Conservation (phyloP, 2,888 invertebrate genomes). For the Cephus pulcher region DNA sequence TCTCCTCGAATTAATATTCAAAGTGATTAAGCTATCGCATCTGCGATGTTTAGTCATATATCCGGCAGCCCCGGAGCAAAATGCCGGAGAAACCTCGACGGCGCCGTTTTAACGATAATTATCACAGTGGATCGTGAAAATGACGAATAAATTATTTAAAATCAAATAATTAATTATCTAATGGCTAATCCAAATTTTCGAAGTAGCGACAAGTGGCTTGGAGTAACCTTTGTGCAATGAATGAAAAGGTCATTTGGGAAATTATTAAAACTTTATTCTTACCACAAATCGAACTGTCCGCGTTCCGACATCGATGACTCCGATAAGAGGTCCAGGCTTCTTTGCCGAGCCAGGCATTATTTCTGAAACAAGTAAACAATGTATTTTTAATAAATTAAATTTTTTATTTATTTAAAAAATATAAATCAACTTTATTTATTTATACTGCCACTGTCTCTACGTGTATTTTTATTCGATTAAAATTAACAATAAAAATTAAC, state of each 20-base stretch:
- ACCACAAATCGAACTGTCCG: slow-evolving; percentile 89
- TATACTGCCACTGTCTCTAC: not conserved
- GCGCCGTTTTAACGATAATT: not conserved
- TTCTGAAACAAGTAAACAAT: slow-evolving; percentile 39
- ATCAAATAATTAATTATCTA: not conserved
- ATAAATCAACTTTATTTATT: not conserved
- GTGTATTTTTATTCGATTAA: not conserved
- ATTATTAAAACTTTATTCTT: slow-evolving; percentile 46
- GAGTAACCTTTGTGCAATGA: not conserved
- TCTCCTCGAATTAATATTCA: not conserved
- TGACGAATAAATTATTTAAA: not conserved
- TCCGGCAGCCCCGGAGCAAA: not conserved
- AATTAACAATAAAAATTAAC: not conserved
- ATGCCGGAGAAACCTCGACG: not conserved
- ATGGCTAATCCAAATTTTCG: not conserved
- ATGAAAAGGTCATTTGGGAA: not conserved
- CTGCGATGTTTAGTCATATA: not conserved
- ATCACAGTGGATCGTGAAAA: too few relatives aligned
- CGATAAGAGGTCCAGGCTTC: slow-evolving; percentile 73
- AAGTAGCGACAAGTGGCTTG: not conserved
- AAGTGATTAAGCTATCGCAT: not conserved
- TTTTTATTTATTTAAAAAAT: not conserved
- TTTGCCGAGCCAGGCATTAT: slow-evolving; percentile 45
- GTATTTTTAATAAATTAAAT: not conserved
- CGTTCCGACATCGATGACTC: slow-evolving; percentile 97